Evolutionary conservation across 2,113 vertebrate species (phyloP).

Genomic region (Apodemus speciosus): DNA sequence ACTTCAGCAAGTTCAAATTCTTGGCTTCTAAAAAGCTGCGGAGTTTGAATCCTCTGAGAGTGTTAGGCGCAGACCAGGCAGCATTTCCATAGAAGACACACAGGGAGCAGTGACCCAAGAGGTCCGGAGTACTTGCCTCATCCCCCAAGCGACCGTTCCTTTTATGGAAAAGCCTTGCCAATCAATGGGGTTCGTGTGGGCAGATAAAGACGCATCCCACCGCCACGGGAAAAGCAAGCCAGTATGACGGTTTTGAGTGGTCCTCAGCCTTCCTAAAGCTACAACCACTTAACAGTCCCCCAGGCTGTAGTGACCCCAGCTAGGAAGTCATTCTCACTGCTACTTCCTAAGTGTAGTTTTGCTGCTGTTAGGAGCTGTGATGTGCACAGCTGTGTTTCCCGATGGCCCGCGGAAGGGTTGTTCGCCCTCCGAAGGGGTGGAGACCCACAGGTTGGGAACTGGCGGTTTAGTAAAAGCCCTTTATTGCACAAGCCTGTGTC

Average conservation of each 20-base stretch:
- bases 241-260: background rate
- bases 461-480: background rate
- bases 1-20: background rate
- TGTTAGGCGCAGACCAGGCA: background rate
- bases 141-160: background rate
- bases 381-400: background rate
- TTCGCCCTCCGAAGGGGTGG: too few species aligned
- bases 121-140: background rate
- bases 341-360: background rate
- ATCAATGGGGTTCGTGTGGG: background rate
- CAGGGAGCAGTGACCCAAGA: conserved; percentile 51
- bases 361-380: background rate
- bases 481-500: background rate
- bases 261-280: background rate
- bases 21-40: conserved; percentile 38
- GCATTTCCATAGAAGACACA: conserved; percentile 49
- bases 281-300: background rate
- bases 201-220: conserved; percentile 26
- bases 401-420: background rate
- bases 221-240: conserved; percentile 3
- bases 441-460: background rate
- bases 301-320: background rate
- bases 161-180: conserved; percentile 62
- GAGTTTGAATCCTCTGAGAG: conserved; percentile 16
- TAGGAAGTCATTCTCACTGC: background rate